phyloP scores from a whole-genome alignment of 2,888 invertebrate genomes.

The Apamea anceps region DNA sequence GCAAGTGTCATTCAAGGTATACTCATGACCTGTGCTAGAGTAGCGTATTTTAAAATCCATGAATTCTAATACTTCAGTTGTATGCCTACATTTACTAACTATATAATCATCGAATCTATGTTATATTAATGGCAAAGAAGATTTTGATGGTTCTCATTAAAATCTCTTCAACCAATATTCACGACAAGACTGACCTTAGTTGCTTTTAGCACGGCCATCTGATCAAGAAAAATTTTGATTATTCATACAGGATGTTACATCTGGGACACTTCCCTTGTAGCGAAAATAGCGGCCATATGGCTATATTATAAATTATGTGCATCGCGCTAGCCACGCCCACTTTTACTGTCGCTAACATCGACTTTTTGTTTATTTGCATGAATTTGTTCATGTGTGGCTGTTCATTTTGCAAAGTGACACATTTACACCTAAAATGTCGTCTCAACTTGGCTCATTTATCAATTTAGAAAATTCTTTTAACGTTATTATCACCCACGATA shows the following conservation, averaged over 20 bases:
- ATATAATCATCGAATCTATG: conserved; percentile 5
- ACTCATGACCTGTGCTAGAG: neutral
- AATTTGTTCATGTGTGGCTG: conserved; percentile 6
- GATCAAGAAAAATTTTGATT: conserved; percentile 7
- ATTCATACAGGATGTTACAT: conserved; percentile 51
- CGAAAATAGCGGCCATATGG: conserved; percentile 37
- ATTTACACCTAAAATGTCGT: neutral
- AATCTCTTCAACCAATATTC: conserved; percentile 1
- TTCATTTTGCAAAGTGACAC: conserved; percentile 1
- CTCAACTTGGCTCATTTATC: neutral
- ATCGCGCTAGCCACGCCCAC: conserved; percentile 20
- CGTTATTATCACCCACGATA: conserved; percentile 11
- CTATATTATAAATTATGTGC: conserved; percentile 28
- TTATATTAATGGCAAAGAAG: neutral
- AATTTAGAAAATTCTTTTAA: conserved; percentile 22
- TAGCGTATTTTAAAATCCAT: conserved; percentile 17
- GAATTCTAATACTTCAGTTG: neutral
- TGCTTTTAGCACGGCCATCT: conserved; percentile 11
- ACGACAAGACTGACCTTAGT: neutral
- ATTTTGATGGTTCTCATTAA: conserved; percentile 10
- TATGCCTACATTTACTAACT: conserved; percentile 14
- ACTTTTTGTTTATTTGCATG: conserved; percentile 8
- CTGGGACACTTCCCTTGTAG: conserved; percentile 52
- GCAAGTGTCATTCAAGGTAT: conserved; percentile 39
- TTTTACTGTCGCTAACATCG: conserved; percentile 19